phyloP scores from a whole-genome alignment of 2,888 invertebrate genomes.

The Sesamia inferens region DNA sequence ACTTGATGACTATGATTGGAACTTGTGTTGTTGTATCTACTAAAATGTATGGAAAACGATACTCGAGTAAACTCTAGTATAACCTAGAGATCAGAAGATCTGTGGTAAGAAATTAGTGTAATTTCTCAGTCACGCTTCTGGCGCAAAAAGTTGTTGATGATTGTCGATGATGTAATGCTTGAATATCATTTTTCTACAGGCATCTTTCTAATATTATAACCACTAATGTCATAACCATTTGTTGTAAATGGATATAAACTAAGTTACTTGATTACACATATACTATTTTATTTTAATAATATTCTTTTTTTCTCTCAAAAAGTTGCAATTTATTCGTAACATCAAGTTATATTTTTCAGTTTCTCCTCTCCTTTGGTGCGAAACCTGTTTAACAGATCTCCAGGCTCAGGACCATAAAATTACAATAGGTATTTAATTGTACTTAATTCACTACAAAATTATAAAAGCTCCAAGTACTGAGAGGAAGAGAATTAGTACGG shows the following conservation, averaged over 20 bases:
- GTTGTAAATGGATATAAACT: background rate
- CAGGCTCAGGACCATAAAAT: too few species aligned
- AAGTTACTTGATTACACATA: background rate
- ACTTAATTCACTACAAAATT: too few species aligned
- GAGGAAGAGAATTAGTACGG: too few species aligned
- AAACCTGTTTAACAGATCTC: too few species aligned
- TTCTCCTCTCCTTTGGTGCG: too few species aligned
- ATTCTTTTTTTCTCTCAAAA: too few species aligned
- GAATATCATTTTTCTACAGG: background rate
- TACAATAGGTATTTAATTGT: too few species aligned
- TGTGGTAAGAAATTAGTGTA: slow-evolving; percentile 14
- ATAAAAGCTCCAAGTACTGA: too few species aligned
- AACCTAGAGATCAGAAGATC: slow-evolving; percentile 4
- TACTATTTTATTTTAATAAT: too few species aligned
- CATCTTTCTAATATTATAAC: background rate
- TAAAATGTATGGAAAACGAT: slow-evolving; percentile 31
- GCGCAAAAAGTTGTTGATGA: slow-evolving; percentile 5
- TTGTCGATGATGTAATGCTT: slow-evolving; percentile 2
- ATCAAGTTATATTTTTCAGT: too few species aligned
- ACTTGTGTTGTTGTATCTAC: slow-evolving; percentile 32
- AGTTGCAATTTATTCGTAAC: too few species aligned
- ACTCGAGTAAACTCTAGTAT: background rate
- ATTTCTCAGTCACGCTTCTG: background rate
- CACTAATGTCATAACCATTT: too few species aligned
- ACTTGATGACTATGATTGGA: slow-evolving; percentile 36